phyloP scores from a whole-genome alignment of 2,888 invertebrate species.

The Hirtodrosophila confusa region DNA sequence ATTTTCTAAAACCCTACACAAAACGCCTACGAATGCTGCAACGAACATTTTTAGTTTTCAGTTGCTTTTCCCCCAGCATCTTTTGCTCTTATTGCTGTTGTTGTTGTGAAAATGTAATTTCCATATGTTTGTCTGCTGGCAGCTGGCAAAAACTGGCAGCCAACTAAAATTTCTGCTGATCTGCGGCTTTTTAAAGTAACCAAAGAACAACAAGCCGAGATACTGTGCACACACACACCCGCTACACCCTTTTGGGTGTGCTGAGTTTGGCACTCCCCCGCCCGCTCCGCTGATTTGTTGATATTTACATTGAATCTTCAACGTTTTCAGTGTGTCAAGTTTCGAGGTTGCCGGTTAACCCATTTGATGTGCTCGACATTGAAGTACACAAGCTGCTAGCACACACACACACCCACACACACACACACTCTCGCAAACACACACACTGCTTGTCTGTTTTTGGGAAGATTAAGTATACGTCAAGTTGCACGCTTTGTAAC shows the following conservation, averaged over 20 bases:
- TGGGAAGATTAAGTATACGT: conserved; percentile 73
- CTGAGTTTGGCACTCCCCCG: background rate
- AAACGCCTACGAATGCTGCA: conserved; percentile 60
- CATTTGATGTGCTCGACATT: conserved; percentile 67
- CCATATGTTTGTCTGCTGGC: conserved; percentile 65
- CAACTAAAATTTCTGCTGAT: conserved; percentile 67
- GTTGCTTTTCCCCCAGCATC: conserved; percentile 17
- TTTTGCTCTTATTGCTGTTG: too few relatives aligned
- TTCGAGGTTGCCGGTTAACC: conserved; percentile 64
- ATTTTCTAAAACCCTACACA: conserved; percentile 69
- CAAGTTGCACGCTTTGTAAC: conserved; percentile 63
- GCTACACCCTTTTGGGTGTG: background rate
- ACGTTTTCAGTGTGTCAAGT: conserved; percentile 71
- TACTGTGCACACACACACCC: conserved; percentile 3
- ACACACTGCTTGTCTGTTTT: conserved; percentile 19
- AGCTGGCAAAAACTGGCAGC: conserved; percentile 45
- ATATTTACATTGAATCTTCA: conserved; percentile 75
- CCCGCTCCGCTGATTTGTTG: conserved; percentile 62
- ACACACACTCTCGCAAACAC: conserved; percentile 1
- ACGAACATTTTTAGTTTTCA: conserved; percentile 37
- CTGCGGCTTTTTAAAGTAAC: conserved; percentile 55
- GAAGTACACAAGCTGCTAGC: conserved; percentile 26
- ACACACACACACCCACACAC: conserved; percentile 4
- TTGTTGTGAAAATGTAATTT: conserved; percentile 66
- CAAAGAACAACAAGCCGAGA: conserved; percentile 11